Percentiles rank a stretch among this genome's conserved stretches.
Conservation (phyloP, 2,113 vertebrate species). For the Labeo rohita region DNA sequence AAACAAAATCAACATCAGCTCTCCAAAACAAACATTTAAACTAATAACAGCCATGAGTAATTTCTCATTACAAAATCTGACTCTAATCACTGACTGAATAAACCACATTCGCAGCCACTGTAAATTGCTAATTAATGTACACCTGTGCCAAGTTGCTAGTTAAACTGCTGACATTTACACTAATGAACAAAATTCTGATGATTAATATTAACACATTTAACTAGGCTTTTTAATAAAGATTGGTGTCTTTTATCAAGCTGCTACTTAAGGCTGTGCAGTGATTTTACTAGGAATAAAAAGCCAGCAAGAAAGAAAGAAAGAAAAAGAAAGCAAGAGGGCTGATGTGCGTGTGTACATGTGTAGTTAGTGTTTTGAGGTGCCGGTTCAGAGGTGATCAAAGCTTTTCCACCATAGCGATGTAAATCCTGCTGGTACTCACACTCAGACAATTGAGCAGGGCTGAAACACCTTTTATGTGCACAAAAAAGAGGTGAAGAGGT, state of each 20-base stretch:
- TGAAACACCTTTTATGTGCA: conserved; percentile 70
- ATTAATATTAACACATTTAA: not conserved
- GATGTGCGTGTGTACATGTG: conserved; percentile 4
- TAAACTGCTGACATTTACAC: not conserved
- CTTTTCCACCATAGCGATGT: conserved; percentile 62
- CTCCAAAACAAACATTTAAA: not conserved
- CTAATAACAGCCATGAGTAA: not conserved
- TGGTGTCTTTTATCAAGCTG: not conserved
- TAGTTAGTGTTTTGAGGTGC: conserved; percentile 58
- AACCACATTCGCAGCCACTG: not conserved
- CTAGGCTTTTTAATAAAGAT: not conserved
- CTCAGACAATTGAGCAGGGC: conserved; percentile 60
- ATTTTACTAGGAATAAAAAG: not conserved
- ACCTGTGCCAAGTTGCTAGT: not conserved
- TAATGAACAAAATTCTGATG: not conserved
- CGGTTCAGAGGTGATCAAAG: conserved; percentile 73
- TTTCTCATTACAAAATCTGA: not conserved
- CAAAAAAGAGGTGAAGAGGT: conserved; percentile 56
- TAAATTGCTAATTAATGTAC: not conserved
- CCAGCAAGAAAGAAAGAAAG: not conserved
- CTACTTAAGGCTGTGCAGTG: no score
- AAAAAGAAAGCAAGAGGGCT: conserved; percentile 22
- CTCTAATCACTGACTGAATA: not conserved
- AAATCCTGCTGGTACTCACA: conserved; percentile 74
- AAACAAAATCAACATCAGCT: no score